Evolutionary conservation across 2,797 vertebrate genomes (phyloP).

Genomic region (Typhlichthys eigenmanni): DNA sequence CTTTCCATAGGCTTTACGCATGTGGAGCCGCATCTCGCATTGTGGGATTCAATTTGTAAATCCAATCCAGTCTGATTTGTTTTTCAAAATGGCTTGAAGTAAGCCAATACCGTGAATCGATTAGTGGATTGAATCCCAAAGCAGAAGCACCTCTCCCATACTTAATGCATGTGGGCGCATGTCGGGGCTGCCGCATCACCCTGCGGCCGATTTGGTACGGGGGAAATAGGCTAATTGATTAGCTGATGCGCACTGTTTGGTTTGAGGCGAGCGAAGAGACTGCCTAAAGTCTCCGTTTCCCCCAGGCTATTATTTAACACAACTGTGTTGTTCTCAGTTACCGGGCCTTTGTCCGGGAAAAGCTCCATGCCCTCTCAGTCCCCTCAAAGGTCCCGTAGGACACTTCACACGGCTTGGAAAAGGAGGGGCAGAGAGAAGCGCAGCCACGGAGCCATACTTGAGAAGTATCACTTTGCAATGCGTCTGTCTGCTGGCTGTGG

Average conservation of each 20-base stretch:
- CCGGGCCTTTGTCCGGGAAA: slow-evolving; percentile 66
- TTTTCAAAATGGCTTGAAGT: slow-evolving; percentile 20
- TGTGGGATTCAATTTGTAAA: slow-evolving; percentile 27
- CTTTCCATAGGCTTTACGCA: slow-evolving; percentile 3
- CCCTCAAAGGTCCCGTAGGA: slow-evolving; percentile 65
- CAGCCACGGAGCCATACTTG: slow-evolving; percentile 72
- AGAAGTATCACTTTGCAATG: slow-evolving; percentile 82
- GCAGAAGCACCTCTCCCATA: slow-evolving; percentile 20
- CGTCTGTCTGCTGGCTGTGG: slow-evolving; percentile 68
- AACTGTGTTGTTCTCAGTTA: slow-evolving; percentile 66
- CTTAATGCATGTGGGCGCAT: slow-evolving; percentile 25
- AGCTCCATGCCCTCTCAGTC: slow-evolving; percentile 63
- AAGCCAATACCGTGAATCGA: slow-evolving; percentile 30
- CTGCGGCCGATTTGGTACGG: slow-evolving; percentile 42
- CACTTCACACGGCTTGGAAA: slow-evolving; percentile 67
- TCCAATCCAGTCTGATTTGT: slow-evolving; percentile 28
- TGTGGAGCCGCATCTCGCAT: slow-evolving; percentile 12
- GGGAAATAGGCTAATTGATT: slow-evolving; percentile 69
- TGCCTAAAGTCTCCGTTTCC: slow-evolving; percentile 40
- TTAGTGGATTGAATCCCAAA: slow-evolving; percentile 29
- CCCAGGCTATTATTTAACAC: slow-evolving; percentile 67
- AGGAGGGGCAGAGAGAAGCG: slow-evolving; percentile 45
- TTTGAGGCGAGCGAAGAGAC: slow-evolving; percentile 49
- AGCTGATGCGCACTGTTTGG: slow-evolving; percentile 56
- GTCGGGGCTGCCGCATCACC: slow-evolving; percentile 33